A percentile compares a stretch with the other conserved stretches of the same genome.
Conservation (phyloP, 1,140 invertebrate species). For the Drosophila nigrodunni region DNA sequence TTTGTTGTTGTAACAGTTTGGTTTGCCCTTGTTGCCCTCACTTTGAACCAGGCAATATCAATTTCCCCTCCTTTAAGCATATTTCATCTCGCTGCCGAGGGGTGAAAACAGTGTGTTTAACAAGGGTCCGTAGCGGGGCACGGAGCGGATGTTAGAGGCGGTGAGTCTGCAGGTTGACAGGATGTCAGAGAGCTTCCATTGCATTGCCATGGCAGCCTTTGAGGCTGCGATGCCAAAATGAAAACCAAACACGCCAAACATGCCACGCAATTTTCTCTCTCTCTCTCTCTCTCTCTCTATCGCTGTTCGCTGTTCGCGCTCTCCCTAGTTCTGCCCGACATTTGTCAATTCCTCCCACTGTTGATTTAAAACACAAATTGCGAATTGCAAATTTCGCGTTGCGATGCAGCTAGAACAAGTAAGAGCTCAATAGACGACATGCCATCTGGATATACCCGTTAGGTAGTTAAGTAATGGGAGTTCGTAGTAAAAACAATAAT, state of each 20-base stretch:
- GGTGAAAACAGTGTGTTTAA: neutral
- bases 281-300: neutral
- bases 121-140: neutral
- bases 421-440: too few species aligned
- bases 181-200: slow-evolving; percentile 15
- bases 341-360: slow-evolving; percentile 28
- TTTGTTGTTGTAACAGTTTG: slow-evolving; percentile 58
- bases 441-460: too few species aligned
- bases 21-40: slow-evolving; percentile 10
- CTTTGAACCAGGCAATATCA: neutral
- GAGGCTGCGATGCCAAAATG: slow-evolving; percentile 64
- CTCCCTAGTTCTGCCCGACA: neutral
- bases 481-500: too few species aligned
- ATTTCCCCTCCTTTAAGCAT: slow-evolving; percentile 16
- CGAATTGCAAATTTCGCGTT: slow-evolving; percentile 64
- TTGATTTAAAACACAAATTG: slow-evolving; percentile 76
- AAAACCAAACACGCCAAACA: slow-evolving; percentile 83
- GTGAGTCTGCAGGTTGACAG: slow-evolving; percentile 11
- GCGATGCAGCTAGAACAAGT: slow-evolving; percentile 24
- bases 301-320: neutral
- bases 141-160: neutral
- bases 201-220: slow-evolving; percentile 71
- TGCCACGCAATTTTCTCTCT: slow-evolving; percentile 56
- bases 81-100: neutral
- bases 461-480: too few species aligned